Evolutionary conservation across 2,888 invertebrate species (phyloP).

Genomic region (Sthenelais limicola): DNA sequence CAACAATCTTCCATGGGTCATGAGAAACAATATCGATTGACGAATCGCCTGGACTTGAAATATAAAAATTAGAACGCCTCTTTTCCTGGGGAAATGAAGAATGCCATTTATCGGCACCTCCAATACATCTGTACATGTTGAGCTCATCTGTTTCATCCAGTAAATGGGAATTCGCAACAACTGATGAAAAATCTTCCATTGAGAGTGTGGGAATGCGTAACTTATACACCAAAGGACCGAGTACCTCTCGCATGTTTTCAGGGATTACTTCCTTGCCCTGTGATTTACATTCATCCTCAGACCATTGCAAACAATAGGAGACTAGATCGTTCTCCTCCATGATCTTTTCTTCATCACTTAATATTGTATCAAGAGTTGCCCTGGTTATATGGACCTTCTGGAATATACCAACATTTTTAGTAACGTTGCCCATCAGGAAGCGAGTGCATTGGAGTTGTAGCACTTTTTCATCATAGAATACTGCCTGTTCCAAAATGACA

Average conservation of each 20-base stretch:
- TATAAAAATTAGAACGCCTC: too few relatives aligned
- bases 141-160: too few relatives aligned
- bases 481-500: slow-evolving; percentile 2
- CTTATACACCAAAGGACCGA: slow-evolving; percentile 9
- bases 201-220: slow-evolving; percentile 23
- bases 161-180: neutral
- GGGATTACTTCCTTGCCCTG: neutral
- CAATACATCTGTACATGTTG: too few relatives aligned
- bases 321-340: neutral
- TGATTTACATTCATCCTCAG: neutral
- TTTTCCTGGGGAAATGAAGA: too few relatives aligned
- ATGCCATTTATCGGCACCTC: too few relatives aligned
- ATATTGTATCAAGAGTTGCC: neutral
- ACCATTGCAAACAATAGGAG: neutral
- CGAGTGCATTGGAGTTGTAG: neutral
- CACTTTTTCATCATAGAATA: neutral
- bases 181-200: neutral
- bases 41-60: too few relatives aligned
- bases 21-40: too few relatives aligned
- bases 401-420: neutral
- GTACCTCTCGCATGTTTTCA: slow-evolving; percentile 7
- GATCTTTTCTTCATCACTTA: neutral
- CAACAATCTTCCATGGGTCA: too few relatives aligned
- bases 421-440: neutral
- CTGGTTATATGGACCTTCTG: neutral